Base-by-base conservation (phyloP, 2,888 invertebrate species). In the Sesamia inferens region DNA sequence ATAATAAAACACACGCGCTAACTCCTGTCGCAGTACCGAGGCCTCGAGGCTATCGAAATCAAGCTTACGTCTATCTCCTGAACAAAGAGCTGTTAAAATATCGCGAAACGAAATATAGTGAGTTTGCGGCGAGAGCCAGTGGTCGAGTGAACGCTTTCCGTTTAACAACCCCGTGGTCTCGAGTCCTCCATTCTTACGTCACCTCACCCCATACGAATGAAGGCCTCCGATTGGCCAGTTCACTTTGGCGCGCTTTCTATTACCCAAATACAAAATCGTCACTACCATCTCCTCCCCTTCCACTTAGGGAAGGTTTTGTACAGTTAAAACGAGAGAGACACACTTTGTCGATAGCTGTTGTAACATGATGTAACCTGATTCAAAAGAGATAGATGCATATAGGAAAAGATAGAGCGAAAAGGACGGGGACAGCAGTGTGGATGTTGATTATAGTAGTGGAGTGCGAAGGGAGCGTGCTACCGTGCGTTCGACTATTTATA, bases 401-500 rank as follows among this genome's bases (percentile, higher is more conserved):
- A 61, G 68, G 24, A 71, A 72, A 73, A 59, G 63, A 62, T 71
- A 78, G 94, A 63, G 87, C 19, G 91, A 94, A 85, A 87, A 89
- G 89, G 95, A 93, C 68, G 82, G 90, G 82, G 81, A 79, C 82
- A 90, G 81, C 88, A 87, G 92, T 92, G 90, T 93, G 91, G 91
- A 93, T 91, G 94, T 91, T 94, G 93, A 93, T 94, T 93, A 94
- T 94, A 91, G 94, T 92, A 91, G 93, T 93, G 86, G 92, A 95
- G 94, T 94, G 93, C 94, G 94, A 96, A 96, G 95, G 95, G 95
- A 95, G 93, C 95, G 94, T 94, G 96, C 96, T 96, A 95, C 96
- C 93, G 96, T 95, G 95, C 94, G 95, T 94, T 95, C 93, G 91
- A 95, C 95, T 95, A 95, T 96, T 96, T 96, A 95, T 96, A 95